Conservation (phyloP, 64 coral and sea anemone genomes). For the Montipora capricornis region DNA sequence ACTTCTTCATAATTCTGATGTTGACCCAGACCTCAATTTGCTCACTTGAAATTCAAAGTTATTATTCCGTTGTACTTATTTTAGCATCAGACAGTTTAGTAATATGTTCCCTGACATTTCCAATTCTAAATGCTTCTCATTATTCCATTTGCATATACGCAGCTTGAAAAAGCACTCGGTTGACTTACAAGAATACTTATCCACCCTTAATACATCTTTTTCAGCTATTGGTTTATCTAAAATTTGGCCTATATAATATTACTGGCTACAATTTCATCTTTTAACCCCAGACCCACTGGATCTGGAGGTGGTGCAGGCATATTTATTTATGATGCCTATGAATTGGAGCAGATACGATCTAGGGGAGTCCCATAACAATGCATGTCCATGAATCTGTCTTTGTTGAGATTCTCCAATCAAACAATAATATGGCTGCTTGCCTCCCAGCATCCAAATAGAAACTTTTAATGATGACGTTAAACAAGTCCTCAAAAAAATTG, state of each 20-base stretch:
- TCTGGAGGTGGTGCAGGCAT: slow-evolving; percentile 63
- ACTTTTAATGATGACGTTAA: slow-evolving; percentile 57
- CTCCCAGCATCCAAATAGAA: slow-evolving; percentile 16
- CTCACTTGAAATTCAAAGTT: slow-evolving; percentile 3
- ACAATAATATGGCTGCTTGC: slow-evolving; percentile 46
- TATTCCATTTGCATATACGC: slow-evolving; percentile 49
- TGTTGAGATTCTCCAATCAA: slow-evolving; percentile 61
- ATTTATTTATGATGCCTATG: slow-evolving; percentile 11
- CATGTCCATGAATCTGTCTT: slow-evolving; percentile 68
- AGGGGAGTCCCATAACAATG: slow-evolving; percentile 2
- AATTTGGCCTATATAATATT: slow-evolving; percentile 16
- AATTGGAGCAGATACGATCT: slow-evolving; percentile 54
- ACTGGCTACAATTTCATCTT: slow-evolving; percentile 63
- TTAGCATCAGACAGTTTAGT: background rate
- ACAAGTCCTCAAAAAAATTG: slow-evolving; percentile 29
- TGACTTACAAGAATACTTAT: slow-evolving; percentile 32
- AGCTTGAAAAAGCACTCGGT: slow-evolving; percentile 27
- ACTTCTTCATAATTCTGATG: slow-evolving; percentile 47
- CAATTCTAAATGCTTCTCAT: background rate
- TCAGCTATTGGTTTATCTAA: slow-evolving; percentile 40
- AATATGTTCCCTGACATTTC: background rate
- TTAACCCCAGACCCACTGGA: slow-evolving; percentile 21
- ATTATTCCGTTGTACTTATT: background rate
- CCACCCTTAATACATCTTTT: slow-evolving; percentile 46
- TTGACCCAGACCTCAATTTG: slow-evolving; percentile 58